Base-by-base conservation (phyloP, 2,888 invertebrate species). In the Troides aeacus region DNA sequence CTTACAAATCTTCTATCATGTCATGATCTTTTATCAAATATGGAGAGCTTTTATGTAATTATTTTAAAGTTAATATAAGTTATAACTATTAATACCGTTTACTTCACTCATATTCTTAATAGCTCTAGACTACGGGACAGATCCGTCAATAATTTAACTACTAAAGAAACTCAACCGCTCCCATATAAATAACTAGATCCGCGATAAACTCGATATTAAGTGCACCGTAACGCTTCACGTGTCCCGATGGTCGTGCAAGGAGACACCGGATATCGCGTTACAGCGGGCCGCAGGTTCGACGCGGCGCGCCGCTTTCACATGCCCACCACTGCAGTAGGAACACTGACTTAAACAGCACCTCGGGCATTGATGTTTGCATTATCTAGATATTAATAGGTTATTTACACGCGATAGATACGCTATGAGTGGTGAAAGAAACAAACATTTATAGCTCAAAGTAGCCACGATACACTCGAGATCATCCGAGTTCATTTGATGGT, bases 291-390 rank as follows among this genome's bases (percentile, higher is more conserved):
- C 75, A 74, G 77, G 77, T 77, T 77, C 74, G 72, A 71, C 71
- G 68, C 73, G 30, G 72, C 73, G 75, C 76, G 75, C 78, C 66
- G 79, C 83, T 84, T 84, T 84, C 83, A 78, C 82, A 73, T 59
- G 60, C 62, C 64, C 10, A 17, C 56, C 64, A 63, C 66, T 24
- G 60, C 17, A 61, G 62, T 50, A 57, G 61, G 65, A 57, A 69
- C 36, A 53, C 23, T 36, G 53, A 61, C 42, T 58, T 69, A 62
- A 67, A 17, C n/a, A 36, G 58, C 65, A 61, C 69, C 36, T 50
- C 39, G 42, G 17, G 0, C 6, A 57, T 42, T 57, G 24, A 24
- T 53, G 3, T 24, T 46, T 58, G 57, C 30, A 24, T 59, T 64
- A 60, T 56, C 39, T 36, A 53, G 46, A 50, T 10, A 64, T 46